Base-by-base conservation (phyloP, 1,140 invertebrate genomes). In the Potamilus streckersoni region DNA sequence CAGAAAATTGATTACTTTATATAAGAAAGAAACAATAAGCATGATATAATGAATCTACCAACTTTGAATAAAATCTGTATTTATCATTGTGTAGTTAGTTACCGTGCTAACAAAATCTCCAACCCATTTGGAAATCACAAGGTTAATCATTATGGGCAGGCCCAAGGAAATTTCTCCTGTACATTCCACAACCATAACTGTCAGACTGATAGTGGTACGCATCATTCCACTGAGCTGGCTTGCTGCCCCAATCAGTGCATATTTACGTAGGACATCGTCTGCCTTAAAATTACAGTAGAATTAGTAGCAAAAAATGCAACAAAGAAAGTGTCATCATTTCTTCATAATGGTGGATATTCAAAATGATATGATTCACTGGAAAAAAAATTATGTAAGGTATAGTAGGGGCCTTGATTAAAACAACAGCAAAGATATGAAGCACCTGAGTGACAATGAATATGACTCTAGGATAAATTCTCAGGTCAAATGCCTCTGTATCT, bases 101-200 rank as follows among this genome's bases (percentile, higher is more conserved):
- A 95, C 96, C 91, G 98, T 96, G 83, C 96, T 99, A 85, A 99
- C 99, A 88, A 95, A 96, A 90, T 99, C 97, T 13, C 97, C 98
- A 5, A 97, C 94, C 95, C 96, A 99, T 90, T 99, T 99, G 58
- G 98, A 95, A 56, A 89, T 94, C 81, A 99, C 95, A 6, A 99
- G 91, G 6, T 96, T 95, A 77, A 98, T 93, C 91, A 98, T 98
- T 65, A 93, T 90, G 12, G 92, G 92, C 15, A 93, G 84, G 71
- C 96, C 96, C 87, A 99, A 97, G 3, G 95, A 93, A 74, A 98
- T 96, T 90, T 97, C 96, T 66, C 97, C 96, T 11, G 96, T 98
- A 27, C 96, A 95, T 92, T 99, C 97, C 84, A 99, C 97, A 67
- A 99, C 93, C 85, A 99, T 98, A 64, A 96, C 96, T 38, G 96